Evolutionary conservation across 2,797 vertebrate species (phyloP), one percentile per base, ranked within the genome.

Genomic region (Cephalopachus bancanus): DNA sequence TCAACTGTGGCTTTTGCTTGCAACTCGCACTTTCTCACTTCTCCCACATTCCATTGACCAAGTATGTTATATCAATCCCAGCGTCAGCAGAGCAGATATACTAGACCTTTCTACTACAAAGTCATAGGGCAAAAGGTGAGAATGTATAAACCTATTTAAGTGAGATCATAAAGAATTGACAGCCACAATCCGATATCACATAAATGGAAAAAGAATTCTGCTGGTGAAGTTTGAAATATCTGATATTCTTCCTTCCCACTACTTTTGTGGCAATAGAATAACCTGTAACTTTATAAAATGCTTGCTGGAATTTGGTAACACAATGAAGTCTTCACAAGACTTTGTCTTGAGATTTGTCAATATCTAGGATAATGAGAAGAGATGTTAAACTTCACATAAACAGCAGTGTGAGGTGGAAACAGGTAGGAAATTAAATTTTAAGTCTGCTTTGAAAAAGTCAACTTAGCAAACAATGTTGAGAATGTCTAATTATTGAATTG

Each of bases 401-500:
- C 5, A 74, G 6, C 1, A 84, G 10, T 65, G 33, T 71, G 9
- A 20, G 67, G 8, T 71, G 24, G 55, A 60, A 37, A 71, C 0
- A 84, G 14, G 17, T 53, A 87, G 53, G 85, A 93, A 88, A 83
- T 81, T 62, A 79, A 81, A 85, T 84, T 67, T 33, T 12, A 57
- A 74, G 10, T 14, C 26, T 81, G 1, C 15, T 91, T 94, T 33
- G 64, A 91, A 72, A 80, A 76, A 55, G 3, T 78, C 14, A 74
- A 7, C 15, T 85, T 79, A 55, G 11, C 26, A 83, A 80, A 67
- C 83, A 4, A 65, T 62, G 80, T 90, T 92, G 93, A 72, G 60
- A 44, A 79, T 33, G 37, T 19, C n/a, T 86, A 89, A 88, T 87
- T 84, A 84, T 80, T 71, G 20, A 93, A 80, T 93, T 33, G 51